Evolutionary conservation across 2,888 invertebrate genomes (phyloP).

Genomic region (Pachymerium ferrugineum): DNA sequence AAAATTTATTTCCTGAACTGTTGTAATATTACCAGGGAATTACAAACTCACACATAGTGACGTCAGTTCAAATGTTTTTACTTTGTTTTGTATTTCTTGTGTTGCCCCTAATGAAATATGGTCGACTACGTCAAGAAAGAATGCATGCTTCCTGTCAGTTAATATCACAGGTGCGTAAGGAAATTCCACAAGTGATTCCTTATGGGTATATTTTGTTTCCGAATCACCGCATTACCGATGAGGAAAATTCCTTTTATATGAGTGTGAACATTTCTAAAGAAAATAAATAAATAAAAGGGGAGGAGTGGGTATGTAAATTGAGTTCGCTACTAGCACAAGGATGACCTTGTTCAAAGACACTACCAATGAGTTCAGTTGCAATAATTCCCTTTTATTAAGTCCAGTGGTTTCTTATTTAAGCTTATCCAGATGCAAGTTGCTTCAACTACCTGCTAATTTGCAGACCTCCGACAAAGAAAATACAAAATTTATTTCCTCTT

Average conservation of each 20-base stretch:
- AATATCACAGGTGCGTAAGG: constrained; percentile 17
- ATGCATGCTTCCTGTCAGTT: constrained; percentile 24
- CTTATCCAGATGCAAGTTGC: constrained; percentile 15
- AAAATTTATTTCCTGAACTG: neutral
- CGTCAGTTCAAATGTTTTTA: neutral
- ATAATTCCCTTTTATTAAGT: constrained; percentile 3
- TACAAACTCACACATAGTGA: neutral
- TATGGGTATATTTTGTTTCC: constrained; percentile 17
- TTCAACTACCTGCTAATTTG: constrained; percentile 20
- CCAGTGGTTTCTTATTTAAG: constrained; percentile 7
- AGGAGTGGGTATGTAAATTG: no score
- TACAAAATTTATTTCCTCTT: constrained; percentile 15
- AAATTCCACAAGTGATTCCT: constrained; percentile 21
- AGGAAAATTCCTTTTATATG: neutral
- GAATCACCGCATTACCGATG: constrained; percentile 7
- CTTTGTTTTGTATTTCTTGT: neutral
- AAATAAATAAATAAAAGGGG: constrained; percentile 18
- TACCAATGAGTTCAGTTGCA: neutral
- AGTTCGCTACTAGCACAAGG: neutral
- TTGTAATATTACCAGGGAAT: neutral
- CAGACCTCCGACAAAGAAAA: constrained; percentile 22
- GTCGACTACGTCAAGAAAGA: neutral
- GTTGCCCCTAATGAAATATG: neutral
- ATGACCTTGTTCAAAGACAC: neutral
- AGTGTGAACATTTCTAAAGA: constrained; percentile 7